phyloP scores from a whole-genome alignment of 2,888 invertebrate species.

The Meiosimyza platycephala region DNA sequence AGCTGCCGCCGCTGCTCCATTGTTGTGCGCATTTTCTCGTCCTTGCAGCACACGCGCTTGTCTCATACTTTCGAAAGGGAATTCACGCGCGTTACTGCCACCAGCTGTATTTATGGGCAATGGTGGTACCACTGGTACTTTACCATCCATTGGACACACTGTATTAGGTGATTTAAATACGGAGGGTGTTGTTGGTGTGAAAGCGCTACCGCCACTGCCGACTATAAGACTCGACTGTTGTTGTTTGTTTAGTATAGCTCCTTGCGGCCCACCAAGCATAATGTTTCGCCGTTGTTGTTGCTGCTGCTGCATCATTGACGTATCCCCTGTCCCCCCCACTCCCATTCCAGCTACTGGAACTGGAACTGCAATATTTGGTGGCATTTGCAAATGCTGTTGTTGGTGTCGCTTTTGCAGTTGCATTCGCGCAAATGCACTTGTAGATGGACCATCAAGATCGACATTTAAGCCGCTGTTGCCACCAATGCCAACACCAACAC shows the following conservation, averaged over 20 bases:
- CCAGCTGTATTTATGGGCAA: conserved; percentile 68
- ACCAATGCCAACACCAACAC: conserved; percentile 45
- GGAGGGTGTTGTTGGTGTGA: conserved; percentile 49
- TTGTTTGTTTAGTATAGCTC: conserved; percentile 40
- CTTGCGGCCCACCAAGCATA: conserved; percentile 46
- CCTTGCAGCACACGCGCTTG: conserved; percentile 87
- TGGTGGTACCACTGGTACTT: conserved; percentile 70
- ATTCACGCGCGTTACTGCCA: conserved; percentile 69
- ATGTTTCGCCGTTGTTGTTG: conserved; percentile 52
- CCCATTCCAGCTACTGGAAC: conserved; percentile 18
- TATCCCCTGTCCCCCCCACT: conserved; percentile 1
- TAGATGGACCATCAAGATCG: conserved; percentile 25
- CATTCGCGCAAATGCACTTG: conserved; percentile 43
- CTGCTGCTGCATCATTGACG: conserved; percentile 49
- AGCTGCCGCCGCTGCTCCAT: conserved; percentile 25
- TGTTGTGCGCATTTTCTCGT: conserved; percentile 60
- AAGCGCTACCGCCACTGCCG: conserved; percentile 42
- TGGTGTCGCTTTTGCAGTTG: conserved; percentile 36
- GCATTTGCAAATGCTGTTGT: conserved; percentile 34
- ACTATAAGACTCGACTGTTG: conserved; percentile 44
- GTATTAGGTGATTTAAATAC: conserved; percentile 85
- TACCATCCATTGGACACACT: conserved; percentile 86
- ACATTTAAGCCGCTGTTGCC: conserved; percentile 35
- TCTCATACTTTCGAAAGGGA: conserved; percentile 93
- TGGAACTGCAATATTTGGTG: conserved; percentile 45